A percentile compares a stretch with the other conserved stretches of the same genome.
phyloP scores from a whole-genome alignment of 2,113 vertebrate species.

The Rhodinocichla rosea region DNA sequence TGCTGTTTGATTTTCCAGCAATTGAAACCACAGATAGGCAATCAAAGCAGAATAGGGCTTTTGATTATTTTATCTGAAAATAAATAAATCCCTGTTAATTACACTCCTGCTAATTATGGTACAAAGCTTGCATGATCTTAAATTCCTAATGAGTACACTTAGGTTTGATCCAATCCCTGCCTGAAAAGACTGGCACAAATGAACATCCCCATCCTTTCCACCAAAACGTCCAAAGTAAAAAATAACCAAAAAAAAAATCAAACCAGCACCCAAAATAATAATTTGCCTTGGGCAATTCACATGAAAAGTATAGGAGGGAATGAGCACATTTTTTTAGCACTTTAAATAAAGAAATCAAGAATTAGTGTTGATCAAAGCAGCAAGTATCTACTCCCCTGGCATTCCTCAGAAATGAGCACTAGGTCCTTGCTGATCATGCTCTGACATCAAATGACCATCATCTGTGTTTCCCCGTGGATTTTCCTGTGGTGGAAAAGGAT shows the following conservation, averaged over 20 bases:
- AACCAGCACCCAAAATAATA: background rate
- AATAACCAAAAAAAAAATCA: background rate
- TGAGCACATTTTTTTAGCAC: background rate
- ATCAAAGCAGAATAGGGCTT: background rate
- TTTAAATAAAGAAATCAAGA: background rate
- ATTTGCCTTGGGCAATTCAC: background rate
- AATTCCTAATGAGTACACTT: background rate
- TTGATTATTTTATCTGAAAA: background rate
- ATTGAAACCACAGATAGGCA: background rate
- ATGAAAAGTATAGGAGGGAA: background rate
- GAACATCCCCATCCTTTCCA: background rate
- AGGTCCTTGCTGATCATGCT: background rate
- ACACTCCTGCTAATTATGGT: background rate
- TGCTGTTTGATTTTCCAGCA: background rate
- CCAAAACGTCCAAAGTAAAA: background rate
- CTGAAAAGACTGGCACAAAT: background rate
- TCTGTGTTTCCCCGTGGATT: background rate
- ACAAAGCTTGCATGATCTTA: background rate
- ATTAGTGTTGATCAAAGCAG: background rate
- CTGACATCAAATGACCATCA: background rate
- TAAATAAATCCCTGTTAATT: background rate
- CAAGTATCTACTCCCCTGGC: background rate
- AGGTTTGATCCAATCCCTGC: background rate
- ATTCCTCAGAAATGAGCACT: background rate
- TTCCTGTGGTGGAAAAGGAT: background rate